These are phyloP conservation scores for Pterocles burchelli DNA, from an alignment of 2,113 vertebrate genomes.

Conservation along the genomic window DNA sequence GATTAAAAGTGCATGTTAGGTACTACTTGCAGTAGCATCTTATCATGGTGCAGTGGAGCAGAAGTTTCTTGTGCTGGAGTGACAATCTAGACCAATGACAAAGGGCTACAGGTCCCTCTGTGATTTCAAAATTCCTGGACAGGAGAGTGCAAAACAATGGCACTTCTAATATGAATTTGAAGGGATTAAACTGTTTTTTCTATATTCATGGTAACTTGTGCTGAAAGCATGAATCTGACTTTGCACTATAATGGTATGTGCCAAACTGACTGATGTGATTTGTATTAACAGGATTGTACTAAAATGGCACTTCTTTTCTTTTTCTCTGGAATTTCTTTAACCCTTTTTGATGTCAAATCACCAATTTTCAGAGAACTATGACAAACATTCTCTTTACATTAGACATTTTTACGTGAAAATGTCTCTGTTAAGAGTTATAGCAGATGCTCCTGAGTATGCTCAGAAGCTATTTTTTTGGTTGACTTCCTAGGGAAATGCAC, in stretches of 20 bases:
- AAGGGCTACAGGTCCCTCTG: neutral
- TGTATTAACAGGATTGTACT: neutral
- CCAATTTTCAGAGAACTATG: neutral
- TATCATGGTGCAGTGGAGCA: neutral
- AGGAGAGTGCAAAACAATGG: neutral
- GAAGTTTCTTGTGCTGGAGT: neutral
- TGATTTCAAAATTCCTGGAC: neutral
- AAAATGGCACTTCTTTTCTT: neutral
- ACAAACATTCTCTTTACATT: neutral
- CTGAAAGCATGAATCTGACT: neutral
- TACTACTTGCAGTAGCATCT: neutral
- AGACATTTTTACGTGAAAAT: neutral
- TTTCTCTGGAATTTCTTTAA: neutral
- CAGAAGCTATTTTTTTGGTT: neutral
- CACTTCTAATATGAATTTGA: neutral
- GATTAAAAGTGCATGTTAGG: neutral
- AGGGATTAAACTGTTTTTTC: neutral
- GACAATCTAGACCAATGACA: neutral
- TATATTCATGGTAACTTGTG: neutral
- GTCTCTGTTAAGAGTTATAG: neutral
- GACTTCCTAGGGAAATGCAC: neutral
- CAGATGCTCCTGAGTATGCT: neutral
- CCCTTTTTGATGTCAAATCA: neutral
- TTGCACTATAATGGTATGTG: neutral
- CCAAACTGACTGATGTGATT: neutral